Evolutionary conservation across 2,888 invertebrate species (phyloP).

Genomic region (Drosophila sordidula): DNA sequence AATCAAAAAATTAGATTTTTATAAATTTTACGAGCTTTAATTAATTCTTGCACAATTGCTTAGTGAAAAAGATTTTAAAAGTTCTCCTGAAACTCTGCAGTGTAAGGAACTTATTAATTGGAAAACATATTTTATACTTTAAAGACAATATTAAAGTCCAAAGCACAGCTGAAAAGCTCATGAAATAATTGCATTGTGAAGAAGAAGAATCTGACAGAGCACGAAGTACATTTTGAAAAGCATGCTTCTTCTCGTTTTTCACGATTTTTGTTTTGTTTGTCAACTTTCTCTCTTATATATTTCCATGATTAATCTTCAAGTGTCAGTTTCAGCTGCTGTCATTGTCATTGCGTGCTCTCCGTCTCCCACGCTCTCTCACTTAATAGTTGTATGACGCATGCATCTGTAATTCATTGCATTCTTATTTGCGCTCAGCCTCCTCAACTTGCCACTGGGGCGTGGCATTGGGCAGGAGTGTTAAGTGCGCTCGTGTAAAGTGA

Average conservation of each 20-base stretch:
- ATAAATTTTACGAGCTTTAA: no score
- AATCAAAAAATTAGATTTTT: no score
- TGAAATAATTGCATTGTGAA: background rate
- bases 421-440: constrained; percentile 16
- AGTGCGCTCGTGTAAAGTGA: constrained; percentile 63
- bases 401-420: constrained; percentile 39
- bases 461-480: constrained; percentile 21
- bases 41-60: no score
- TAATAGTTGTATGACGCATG: background rate
- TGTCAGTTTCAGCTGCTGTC: constrained; percentile 6
- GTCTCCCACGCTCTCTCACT: background rate
- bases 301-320: constrained; percentile 5
- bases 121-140: no score
- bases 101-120: no score
- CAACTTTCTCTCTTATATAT: background rate
- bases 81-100: no score
- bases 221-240: background rate
- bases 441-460: background rate
- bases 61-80: no score
- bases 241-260: background rate
- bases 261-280: background rate
- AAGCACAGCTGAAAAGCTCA: no score
- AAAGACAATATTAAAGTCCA: no score
- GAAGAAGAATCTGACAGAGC: background rate
- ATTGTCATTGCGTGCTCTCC: constrained; percentile 6